Evolutionary conservation across 30 jellyfish, hydroid and myxozoan species (phyloP).

Genomic region (Cassiopea xamachana): DNA sequence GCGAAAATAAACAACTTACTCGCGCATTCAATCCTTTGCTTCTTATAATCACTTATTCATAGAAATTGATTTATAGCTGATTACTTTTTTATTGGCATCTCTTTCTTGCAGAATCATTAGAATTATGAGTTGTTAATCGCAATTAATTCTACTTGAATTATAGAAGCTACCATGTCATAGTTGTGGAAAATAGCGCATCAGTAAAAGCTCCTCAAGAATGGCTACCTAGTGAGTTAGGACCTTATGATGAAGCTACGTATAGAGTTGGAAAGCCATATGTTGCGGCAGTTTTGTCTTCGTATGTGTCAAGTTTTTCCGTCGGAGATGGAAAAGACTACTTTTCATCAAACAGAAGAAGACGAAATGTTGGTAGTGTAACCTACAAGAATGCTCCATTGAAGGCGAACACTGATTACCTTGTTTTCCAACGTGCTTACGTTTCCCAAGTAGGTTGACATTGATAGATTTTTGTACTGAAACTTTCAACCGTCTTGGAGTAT

Average conservation of each 20-base stretch:
- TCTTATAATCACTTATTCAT: background rate
- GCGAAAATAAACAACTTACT: background rate
- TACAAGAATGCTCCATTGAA: slow-evolving; percentile 67
- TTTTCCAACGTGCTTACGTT: slow-evolving; percentile 68
- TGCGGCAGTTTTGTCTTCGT: slow-evolving; percentile 72
- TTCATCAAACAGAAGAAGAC: slow-evolving; percentile 13
- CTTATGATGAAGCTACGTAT: slow-evolving; percentile 55
- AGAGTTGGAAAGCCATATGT: slow-evolving; percentile 67
- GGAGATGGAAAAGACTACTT: slow-evolving; percentile 85
- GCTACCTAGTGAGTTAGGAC: slow-evolving; percentile 21
- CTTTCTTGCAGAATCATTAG: background rate
- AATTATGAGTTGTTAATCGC: background rate
- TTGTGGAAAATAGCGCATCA: slow-evolving; percentile 23
- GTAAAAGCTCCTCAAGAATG: slow-evolving; percentile 30
- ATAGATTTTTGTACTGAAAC: background rate
- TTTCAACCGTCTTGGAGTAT: background rate
- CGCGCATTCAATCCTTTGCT: background rate
- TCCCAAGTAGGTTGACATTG: slow-evolving; percentile 37
- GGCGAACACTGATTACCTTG: slow-evolving; percentile 59
- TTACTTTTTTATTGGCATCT: background rate
- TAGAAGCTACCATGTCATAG: slow-evolving; percentile 77
- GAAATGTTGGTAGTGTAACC: slow-evolving; percentile 34
- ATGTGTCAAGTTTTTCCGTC: slow-evolving; percentile 38
- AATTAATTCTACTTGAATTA: background rate
- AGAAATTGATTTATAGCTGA: background rate